Evolutionary conservation across 2,888 invertebrate genomes (phyloP).

Genomic region (Copidosoma aretas): DNA sequence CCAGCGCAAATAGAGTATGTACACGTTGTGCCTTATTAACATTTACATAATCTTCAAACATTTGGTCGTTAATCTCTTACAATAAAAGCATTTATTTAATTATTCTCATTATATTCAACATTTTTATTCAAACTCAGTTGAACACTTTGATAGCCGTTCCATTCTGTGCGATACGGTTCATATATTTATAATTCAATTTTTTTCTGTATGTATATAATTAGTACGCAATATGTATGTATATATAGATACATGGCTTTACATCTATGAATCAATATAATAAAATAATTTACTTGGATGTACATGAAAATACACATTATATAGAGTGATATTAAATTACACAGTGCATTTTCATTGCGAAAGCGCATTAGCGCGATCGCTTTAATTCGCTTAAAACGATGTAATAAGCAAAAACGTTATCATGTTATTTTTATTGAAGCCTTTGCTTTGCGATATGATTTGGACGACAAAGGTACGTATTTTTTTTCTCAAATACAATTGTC

Average conservation of each 20-base stretch:
- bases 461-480: slow-evolving; percentile 4
- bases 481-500: slow-evolving; percentile 4
- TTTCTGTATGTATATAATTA: too few species aligned
- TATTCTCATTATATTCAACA: slow-evolving; percentile 32
- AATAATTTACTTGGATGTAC: slow-evolving; percentile 55
- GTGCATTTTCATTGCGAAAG: slow-evolving; percentile 50
- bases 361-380: slow-evolving; percentile 34
- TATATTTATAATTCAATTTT: background rate
- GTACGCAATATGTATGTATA: slow-evolving; percentile 42
- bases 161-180: background rate
- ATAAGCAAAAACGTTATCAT: slow-evolving; percentile 16
- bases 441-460: slow-evolving; percentile 1
- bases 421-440: background rate
- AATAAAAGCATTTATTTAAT: slow-evolving; percentile 32
- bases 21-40: slow-evolving; percentile 47
- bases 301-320: slow-evolving; percentile 47
- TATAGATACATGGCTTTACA: slow-evolving; percentile 47
- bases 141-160: background rate
- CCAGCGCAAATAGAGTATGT: slow-evolving; percentile 54
- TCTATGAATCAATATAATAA: slow-evolving; percentile 52
- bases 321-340: slow-evolving; percentile 51
- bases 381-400: slow-evolving; percentile 25
- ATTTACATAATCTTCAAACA: slow-evolving; percentile 53
- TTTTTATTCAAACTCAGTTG: slow-evolving; percentile 33
- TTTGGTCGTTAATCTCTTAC: slow-evolving; percentile 35